phyloP scores from a whole-genome alignment of 2,888 invertebrate species.

The Himalopsyche kuldschensis region DNA sequence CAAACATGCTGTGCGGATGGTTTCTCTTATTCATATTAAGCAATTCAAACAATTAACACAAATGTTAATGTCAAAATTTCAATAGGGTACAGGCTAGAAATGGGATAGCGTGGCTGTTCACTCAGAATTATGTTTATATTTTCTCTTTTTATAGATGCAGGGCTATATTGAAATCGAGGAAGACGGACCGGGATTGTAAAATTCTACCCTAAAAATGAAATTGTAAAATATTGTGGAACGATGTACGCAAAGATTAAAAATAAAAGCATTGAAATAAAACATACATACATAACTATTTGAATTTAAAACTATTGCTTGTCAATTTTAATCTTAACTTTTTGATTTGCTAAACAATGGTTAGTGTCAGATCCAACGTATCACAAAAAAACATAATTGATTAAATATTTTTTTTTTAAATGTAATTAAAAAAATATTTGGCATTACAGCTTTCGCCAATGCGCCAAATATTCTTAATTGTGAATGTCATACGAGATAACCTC shows the following conservation, averaged over 20 bases:
- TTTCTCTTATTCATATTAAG: background rate
- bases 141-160: background rate
- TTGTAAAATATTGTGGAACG: background rate
- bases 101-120: background rate
- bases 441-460: no score
- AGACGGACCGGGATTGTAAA: background rate
- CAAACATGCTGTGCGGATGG: constrained; percentile 1
- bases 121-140: constrained; percentile 3
- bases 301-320: background rate
- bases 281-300: background rate
- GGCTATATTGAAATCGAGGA: background rate
- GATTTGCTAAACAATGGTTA: no score
- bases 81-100: background rate
- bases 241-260: background rate
- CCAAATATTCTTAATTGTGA: no score
- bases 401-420: no score
- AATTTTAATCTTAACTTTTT: no score
- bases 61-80: background rate
- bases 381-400: no score
- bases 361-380: no score
- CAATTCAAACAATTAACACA: background rate
- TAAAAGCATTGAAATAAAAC: background rate
- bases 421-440: no score
- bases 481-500: no score
- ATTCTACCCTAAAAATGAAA: constrained; percentile 4